Evolutionary conservation across 2,888 invertebrate genomes (phyloP).

Genomic region (Acleris cristana): DNA sequence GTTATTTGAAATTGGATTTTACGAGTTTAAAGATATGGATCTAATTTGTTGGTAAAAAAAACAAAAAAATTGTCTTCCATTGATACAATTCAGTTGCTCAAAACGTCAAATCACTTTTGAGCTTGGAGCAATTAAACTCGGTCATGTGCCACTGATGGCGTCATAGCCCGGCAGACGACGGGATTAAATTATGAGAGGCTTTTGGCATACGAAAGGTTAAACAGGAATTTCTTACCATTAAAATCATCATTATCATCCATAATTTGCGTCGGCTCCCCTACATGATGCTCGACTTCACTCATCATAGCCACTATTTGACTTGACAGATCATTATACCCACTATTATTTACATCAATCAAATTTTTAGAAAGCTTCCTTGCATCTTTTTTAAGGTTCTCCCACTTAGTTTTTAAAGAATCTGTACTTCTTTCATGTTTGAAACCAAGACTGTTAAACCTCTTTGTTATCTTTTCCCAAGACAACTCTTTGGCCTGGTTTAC

Average conservation of each 20-base stretch:
- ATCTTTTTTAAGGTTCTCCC: slow-evolving; percentile 69
- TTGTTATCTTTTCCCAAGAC: slow-evolving; percentile 66
- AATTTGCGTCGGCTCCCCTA: slow-evolving; percentile 32
- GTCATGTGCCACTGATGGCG: too few relatives aligned
- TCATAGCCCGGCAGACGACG: too few relatives aligned
- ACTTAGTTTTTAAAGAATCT: slow-evolving; percentile 66
- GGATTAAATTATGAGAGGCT: too few relatives aligned
- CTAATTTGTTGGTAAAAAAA: too few relatives aligned
- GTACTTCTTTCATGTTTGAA: slow-evolving; percentile 54
- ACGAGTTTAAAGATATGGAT: too few relatives aligned
- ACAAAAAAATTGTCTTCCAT: too few relatives aligned
- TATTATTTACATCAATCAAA: slow-evolving; percentile 51
- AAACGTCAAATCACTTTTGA: too few relatives aligned
- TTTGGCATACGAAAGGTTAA: neutral
- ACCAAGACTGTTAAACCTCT: slow-evolving; percentile 59
- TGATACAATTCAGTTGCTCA: too few relatives aligned
- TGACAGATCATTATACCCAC: slow-evolving; percentile 52
- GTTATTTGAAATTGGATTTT: too few relatives aligned
- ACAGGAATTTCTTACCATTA: slow-evolving; percentile 2
- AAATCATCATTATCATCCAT: slow-evolving; percentile 46
- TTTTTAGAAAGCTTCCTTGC: slow-evolving; percentile 60
- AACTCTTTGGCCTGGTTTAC: slow-evolving; percentile 62
- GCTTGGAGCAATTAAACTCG: too few relatives aligned
- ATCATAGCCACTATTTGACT: slow-evolving; percentile 54
- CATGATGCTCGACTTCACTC: slow-evolving; percentile 52